Conservation (phyloP, 1,140 invertebrate genomes). For the Euwallacea similis region DNA sequence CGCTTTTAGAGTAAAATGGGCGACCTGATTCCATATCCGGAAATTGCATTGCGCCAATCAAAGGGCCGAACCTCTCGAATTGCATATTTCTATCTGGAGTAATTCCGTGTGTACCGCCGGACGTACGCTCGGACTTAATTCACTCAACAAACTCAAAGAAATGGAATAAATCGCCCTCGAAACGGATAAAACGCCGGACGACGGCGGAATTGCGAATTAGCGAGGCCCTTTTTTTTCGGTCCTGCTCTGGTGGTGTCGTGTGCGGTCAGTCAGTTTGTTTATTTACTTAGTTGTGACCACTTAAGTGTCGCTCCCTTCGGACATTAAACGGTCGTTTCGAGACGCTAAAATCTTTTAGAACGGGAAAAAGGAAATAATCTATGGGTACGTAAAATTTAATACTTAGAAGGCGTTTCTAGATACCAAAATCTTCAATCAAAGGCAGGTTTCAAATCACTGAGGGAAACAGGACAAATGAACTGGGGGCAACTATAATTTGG, state of each 20-base stretch:
- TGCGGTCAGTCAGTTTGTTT: not conserved
- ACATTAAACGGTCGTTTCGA: not conserved
- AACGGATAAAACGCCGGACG: constrained; percentile 21
- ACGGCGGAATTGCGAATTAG: constrained; percentile 17
- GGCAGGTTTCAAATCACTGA: no score
- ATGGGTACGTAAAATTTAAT: no score
- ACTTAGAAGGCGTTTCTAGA: no score
- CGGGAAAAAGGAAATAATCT: no score
- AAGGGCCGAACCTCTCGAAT: constrained; percentile 7
- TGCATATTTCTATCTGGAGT: constrained; percentile 18
- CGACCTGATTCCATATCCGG: not conserved
- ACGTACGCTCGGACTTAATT: constrained; percentile 13
- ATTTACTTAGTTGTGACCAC: not conserved
- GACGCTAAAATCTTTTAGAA: not conserved
- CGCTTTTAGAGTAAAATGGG: no score
- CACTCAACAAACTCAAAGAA: constrained; percentile 23
- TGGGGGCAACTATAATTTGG: no score
- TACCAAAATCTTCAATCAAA: no score
- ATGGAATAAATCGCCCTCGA: constrained; percentile 20
- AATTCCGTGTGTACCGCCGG: not conserved
- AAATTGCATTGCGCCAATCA: constrained; percentile 8
- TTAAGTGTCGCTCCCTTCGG: not conserved
- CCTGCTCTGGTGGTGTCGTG: not conserved
- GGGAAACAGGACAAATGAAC: no score
- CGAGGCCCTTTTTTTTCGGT: not conserved